These are phyloP conservation scores for Diarsia brunnea DNA, from an alignment of 2,888 invertebrate genomes.

Conservation along the genomic window DNA sequence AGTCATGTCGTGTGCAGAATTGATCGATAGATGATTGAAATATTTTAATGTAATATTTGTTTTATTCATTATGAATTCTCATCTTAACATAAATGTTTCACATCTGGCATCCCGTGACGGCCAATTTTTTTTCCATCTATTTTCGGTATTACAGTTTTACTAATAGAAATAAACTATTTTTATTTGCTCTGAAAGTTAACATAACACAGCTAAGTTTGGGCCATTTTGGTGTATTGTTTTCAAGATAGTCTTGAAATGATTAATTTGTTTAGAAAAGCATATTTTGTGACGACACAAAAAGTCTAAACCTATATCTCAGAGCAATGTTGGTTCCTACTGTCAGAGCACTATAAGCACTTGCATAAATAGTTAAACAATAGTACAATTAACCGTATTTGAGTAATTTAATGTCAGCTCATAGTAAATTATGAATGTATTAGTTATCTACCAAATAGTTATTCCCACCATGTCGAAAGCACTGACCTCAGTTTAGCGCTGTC, in stretches of 20 bases:
- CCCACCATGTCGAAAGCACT: conserved; percentile 77
- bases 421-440: neutral
- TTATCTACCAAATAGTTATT: conserved; percentile 72
- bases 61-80: no score
- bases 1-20: no score
- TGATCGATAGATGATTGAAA: no score
- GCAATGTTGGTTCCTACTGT: neutral
- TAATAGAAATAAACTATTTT: neutral
- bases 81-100: no score
- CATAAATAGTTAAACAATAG: neutral
- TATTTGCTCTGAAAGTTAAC: neutral
- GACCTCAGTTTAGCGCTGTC: conserved; percentile 89
- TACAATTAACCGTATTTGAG: neutral
- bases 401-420: neutral
- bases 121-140: neutral
- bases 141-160: neutral
- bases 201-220: neutral
- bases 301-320: neutral
- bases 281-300: neutral
- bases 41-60: no score
- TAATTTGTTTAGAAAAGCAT: neutral
- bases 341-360: neutral
- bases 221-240: neutral
- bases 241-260: neutral
- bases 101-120: no score